These are phyloP conservation scores for Chironomus riparius DNA, from an alignment of 2,888 invertebrate species.

Conservation along the genomic window DNA sequence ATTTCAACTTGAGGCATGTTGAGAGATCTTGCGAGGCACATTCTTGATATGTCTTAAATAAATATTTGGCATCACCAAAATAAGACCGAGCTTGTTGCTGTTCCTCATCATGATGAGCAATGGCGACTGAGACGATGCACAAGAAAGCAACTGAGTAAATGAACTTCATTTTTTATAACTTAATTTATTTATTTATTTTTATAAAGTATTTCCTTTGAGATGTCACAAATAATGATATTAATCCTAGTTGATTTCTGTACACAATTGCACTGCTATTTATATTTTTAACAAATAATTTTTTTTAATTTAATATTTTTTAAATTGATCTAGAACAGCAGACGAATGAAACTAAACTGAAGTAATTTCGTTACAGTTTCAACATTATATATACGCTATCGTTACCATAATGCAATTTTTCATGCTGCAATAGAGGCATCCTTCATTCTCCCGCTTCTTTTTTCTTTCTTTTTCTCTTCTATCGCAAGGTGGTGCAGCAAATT, in stretches of 20 bases:
- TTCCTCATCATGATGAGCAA: conserved; percentile 27
- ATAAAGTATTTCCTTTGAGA: too few relatives aligned
- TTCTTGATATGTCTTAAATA: conserved; percentile 73
- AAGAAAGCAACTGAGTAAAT: conserved; percentile 22
- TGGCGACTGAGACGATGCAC: conserved; percentile 25
- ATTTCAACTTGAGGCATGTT: conserved; percentile 68
- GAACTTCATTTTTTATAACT: conserved; percentile 27
- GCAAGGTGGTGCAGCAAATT: background rate
- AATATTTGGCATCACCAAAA: conserved; percentile 59
- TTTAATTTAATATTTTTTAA: background rate
- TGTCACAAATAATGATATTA: background rate
- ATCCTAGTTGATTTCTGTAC: background rate
- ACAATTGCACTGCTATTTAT: background rate
- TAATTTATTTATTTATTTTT: background rate
- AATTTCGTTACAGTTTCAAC: conserved; percentile 16
- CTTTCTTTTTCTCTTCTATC: too few relatives aligned
- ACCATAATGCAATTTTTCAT: conserved; percentile 3
- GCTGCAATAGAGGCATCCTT: conserved; percentile 19
- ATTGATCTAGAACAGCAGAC: conserved; percentile 22
- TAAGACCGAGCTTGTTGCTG: conserved; percentile 33
- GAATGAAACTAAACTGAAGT: conserved; percentile 26
- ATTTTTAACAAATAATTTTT: background rate
- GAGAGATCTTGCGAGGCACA: conserved; percentile 61
- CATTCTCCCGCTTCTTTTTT: conserved; percentile 14
- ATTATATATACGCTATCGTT: conserved; percentile 26